phyloP scores from a whole-genome alignment of 2,888 invertebrate species.

The Melanostoma mellinum region DNA sequence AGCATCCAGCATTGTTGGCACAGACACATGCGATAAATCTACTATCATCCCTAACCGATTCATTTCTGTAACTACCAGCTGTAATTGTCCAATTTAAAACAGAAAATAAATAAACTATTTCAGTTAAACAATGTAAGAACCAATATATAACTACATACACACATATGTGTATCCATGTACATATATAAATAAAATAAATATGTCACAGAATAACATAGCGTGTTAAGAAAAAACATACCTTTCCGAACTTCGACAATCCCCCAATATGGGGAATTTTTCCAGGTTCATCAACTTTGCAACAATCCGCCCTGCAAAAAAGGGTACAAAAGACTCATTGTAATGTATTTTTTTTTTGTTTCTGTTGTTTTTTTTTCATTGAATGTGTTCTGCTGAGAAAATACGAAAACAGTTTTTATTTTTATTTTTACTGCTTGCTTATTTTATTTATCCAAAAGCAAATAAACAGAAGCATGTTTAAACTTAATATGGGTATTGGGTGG shows the following conservation, averaged over 20 bases:
- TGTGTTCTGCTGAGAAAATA: constrained; percentile 19
- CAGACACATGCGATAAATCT: constrained; percentile 91
- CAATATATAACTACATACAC: constrained; percentile 3
- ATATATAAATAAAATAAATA: not conserved
- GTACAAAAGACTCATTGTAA: constrained; percentile 19
- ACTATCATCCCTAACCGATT: constrained; percentile 94
- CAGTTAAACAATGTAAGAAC: not conserved
- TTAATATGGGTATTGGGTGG: constrained; percentile 6
- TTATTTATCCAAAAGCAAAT: constrained; percentile 28
- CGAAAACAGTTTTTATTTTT: not conserved
- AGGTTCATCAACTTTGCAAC: constrained; percentile 85
- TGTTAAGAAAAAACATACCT: constrained; percentile 82
- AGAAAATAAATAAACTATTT: constrained; percentile 7
- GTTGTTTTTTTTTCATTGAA: constrained; percentile 20
- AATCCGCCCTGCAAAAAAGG: constrained; percentile 84
- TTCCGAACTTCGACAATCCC: constrained; percentile 85
- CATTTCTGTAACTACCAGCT: constrained; percentile 93
- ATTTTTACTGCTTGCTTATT: constrained; percentile 11
- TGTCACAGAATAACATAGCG: not conserved
- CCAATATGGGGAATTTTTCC: constrained; percentile 85
- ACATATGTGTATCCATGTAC: not conserved
- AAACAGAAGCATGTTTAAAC: constrained; percentile 12
- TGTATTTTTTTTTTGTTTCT: constrained; percentile 7
- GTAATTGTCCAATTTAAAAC: constrained; percentile 73
- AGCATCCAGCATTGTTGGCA: constrained; percentile 91